Percentiles rank a stretch among this genome's conserved stretches.
Evolutionary conservation across 2,113 vertebrate species (phyloP).

Genomic region (Gadus chalcogrammus): DNA sequence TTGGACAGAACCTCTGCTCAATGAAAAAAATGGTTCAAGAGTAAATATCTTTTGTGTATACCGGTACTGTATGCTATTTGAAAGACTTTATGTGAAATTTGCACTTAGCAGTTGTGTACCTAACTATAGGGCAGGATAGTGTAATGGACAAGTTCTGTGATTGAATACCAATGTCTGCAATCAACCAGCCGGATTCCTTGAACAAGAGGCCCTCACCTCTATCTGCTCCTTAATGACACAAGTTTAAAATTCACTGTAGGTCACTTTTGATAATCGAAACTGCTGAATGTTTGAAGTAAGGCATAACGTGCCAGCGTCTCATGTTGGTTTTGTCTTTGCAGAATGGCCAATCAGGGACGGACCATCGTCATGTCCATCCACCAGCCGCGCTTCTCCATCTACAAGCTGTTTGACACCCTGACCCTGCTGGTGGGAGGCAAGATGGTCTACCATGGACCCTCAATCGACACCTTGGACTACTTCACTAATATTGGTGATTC

Average conservation of each 20-base stretch:
- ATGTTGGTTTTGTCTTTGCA: conserved; percentile 41
- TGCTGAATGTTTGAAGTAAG: not conserved
- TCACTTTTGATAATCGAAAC: not conserved
- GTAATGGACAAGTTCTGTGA: too few relatives aligned
- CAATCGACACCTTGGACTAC: conserved; percentile 75
- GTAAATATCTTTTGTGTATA: too few relatives aligned
- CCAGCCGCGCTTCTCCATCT: conserved; percentile 94
- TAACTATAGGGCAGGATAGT: too few relatives aligned
- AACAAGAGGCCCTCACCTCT: too few relatives aligned
- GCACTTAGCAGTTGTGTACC: too few relatives aligned
- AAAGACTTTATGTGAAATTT: too few relatives aligned
- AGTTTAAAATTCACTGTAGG: not conserved
- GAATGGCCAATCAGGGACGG: conserved; percentile 83
- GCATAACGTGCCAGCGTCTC: not conserved
- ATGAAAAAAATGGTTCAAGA: too few relatives aligned
- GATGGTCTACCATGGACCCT: conserved; percentile 84
- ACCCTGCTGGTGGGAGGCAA: conserved; percentile 84
- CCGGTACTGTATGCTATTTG: too few relatives aligned
- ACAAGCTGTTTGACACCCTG: conserved; percentile 86
- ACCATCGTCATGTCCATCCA: conserved; percentile 96
- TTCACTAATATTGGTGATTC: conserved; percentile 78
- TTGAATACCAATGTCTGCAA: too few relatives aligned
- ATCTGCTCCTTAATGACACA: too few relatives aligned
- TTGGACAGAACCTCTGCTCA: too few relatives aligned
- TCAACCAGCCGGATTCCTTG: too few relatives aligned